These are phyloP conservation scores for Habropoda laboriosa DNA, from an alignment of 1,140 invertebrate genomes.

Conservation along the genomic window DNA sequence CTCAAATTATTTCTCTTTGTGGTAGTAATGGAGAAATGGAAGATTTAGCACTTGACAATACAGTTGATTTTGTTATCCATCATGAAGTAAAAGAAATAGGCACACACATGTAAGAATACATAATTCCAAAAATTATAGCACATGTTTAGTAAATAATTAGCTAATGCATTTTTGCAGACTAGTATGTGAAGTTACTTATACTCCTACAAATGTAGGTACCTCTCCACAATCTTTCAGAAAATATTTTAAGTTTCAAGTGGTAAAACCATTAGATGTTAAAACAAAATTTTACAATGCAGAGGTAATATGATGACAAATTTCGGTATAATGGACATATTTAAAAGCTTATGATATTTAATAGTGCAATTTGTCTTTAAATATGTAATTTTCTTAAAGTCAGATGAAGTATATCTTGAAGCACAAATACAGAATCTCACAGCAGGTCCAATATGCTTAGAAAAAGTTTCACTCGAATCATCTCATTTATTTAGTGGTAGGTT, in stretches of 20 bases:
- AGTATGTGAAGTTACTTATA: conserved; percentile 97
- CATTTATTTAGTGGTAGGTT: conserved; percentile 89
- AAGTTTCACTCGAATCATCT: conserved; percentile 95
- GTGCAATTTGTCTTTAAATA: not conserved
- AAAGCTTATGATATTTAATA: conserved; percentile 11
- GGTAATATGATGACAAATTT: conserved; percentile 78
- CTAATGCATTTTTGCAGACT: conserved; percentile 84
- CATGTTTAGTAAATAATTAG: not conserved
- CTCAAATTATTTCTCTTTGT: conserved; percentile 90
- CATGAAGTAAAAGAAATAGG: conserved; percentile 99
- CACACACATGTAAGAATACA: conserved; percentile 91
- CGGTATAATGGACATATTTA: not conserved
- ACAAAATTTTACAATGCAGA: conserved; percentile 99
- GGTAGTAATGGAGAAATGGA: conserved; percentile 85
- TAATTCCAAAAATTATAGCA: conserved; percentile 22
- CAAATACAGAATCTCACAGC: conserved; percentile 97
- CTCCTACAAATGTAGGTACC: conserved; percentile 84
- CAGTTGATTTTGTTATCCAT: conserved; percentile 96
- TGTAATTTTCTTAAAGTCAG: conserved; percentile 83
- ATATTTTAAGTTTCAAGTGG: conserved; percentile 99
- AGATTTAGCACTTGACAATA: conserved; percentile 90
- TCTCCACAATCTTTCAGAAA: conserved; percentile 92
- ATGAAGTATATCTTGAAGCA: conserved; percentile 98
- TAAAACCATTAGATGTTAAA: conserved; percentile 98
- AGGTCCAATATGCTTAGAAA: conserved; percentile 94